Conservation (phyloP, 1,140 invertebrate genomes). For the Stenopsyche tienmushanensis region DNA sequence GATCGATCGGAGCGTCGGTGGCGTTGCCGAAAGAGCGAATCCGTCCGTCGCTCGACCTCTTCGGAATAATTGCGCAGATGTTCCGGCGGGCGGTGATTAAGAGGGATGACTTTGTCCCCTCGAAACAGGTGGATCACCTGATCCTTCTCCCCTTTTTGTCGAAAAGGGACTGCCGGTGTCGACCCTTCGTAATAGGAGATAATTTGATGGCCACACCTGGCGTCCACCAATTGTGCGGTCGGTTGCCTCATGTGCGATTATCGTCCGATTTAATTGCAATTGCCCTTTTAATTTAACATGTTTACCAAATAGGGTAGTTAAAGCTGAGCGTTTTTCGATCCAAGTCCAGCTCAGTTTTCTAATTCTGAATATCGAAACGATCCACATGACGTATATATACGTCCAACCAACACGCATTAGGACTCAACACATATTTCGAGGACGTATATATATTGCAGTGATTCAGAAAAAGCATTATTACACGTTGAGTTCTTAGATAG, state of each 20-base stretch:
- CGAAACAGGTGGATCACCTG: conserved; percentile 36
- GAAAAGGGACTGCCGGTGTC: conserved; percentile 3
- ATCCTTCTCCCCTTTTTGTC: background rate
- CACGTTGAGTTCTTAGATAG: too few relatives aligned
- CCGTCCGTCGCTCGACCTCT: too few relatives aligned
- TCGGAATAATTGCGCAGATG: conserved; percentile 35
- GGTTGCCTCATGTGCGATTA: background rate
- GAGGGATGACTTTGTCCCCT: background rate
- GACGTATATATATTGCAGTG: too few relatives aligned
- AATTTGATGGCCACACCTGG: conserved; percentile 11
- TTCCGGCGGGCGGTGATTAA: background rate
- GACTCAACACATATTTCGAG: too few relatives aligned
- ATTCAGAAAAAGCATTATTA: too few relatives aligned
- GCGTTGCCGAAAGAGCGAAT: conserved; percentile 7
- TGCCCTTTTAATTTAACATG: background rate
- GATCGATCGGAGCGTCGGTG: too few relatives aligned
- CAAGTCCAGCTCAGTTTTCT: too few relatives aligned
- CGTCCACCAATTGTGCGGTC: background rate
- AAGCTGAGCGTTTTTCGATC: too few relatives aligned
- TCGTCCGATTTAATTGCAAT: background rate
- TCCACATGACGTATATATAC: too few relatives aligned
- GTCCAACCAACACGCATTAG: too few relatives aligned
- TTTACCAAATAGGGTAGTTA: background rate
- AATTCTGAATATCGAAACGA: too few relatives aligned
- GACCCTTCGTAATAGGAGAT: conserved; percentile 10